These are phyloP conservation scores for Stegodyphus dumicola DNA, from an alignment of 1,140 invertebrate genomes.

Conservation along the genomic window DNA sequence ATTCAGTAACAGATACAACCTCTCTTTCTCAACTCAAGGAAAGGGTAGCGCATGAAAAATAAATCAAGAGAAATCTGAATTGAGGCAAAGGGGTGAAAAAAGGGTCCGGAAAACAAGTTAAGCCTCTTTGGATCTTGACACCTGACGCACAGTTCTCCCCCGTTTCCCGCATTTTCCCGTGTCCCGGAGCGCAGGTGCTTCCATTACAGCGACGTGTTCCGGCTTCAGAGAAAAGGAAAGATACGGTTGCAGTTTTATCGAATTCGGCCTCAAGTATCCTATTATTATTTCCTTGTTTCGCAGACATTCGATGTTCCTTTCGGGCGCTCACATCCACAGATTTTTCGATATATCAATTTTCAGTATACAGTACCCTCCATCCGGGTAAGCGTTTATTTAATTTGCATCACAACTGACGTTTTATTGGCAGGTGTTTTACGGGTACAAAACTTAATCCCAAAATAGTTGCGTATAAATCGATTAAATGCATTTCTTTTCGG, in stretches of 20 bases:
- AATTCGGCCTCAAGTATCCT: slow-evolving; percentile 30
- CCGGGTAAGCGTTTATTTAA: too few species aligned
- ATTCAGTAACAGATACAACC: background rate
- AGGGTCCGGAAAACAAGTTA: slow-evolving; percentile 56
- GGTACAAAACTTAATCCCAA: too few species aligned
- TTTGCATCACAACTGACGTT: too few species aligned
- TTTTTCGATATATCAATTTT: too few species aligned
- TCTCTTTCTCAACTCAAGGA: background rate
- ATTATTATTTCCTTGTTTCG: slow-evolving; percentile 38
- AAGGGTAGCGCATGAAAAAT: slow-evolving; percentile 14
- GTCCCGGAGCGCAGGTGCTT: slow-evolving; percentile 59
- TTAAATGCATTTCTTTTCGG: too few species aligned
- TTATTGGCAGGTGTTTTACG: too few species aligned
- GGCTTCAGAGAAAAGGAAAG: slow-evolving; percentile 31
- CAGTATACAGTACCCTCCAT: too few species aligned
- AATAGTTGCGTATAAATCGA: too few species aligned
- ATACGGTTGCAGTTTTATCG: slow-evolving; percentile 35
- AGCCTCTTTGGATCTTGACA: slow-evolving; percentile 59
- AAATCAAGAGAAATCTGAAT: slow-evolving; percentile 48
- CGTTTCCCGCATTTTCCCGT: slow-evolving; percentile 29
- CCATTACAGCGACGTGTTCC: slow-evolving; percentile 54
- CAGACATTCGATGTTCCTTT: too few species aligned
- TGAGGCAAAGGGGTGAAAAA: slow-evolving; percentile 20
- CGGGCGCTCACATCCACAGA: too few species aligned
- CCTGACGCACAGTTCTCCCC: slow-evolving; percentile 45